Evolutionary conservation across 1,140 invertebrate species (phyloP).

Genomic region (Drosophila kanapiae): DNA sequence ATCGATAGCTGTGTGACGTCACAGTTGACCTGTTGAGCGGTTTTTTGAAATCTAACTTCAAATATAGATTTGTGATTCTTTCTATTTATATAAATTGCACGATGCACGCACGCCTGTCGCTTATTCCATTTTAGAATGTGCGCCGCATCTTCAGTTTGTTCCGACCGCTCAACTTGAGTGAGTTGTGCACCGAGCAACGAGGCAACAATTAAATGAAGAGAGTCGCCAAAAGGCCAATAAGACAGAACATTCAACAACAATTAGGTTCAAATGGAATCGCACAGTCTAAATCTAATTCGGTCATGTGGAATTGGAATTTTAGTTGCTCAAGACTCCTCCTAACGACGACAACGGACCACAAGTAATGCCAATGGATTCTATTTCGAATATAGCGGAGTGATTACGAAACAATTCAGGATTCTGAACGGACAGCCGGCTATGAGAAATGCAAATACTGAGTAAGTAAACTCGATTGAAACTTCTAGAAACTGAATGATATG

Average conservation of each 20-base stretch:
- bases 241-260: constrained; percentile 43
- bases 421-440: constrained; percentile 8
- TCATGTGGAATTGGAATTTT: constrained; percentile 73
- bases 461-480: constrained; percentile 22
- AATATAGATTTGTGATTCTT: constrained; percentile 64
- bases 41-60: constrained; percentile 64
- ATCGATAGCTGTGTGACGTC: constrained; percentile 42
- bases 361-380: constrained; percentile 34
- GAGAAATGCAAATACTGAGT: constrained; percentile 43
- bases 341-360: constrained; percentile 34
- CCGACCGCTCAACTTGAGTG: constrained; percentile 79
- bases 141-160: constrained; percentile 71
- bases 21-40: constrained; percentile 14
- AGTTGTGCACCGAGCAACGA: constrained; percentile 63
- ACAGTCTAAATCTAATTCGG: constrained; percentile 68
- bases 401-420: constrained; percentile 62
- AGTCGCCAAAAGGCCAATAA: constrained; percentile 33
- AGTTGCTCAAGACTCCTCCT: constrained; percentile 54
- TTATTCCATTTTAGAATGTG: constrained; percentile 73
- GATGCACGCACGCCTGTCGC: constrained; percentile 63
- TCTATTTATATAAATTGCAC: constrained; percentile 77
- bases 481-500: constrained; percentile 16
- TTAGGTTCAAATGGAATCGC: constrained; percentile 45
- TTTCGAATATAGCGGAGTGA: constrained; percentile 46
- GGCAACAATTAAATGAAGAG: constrained; percentile 37